Evolutionary conservation across 2,113 vertebrate species (phyloP), one percentile per base, ranked within the genome.

Genomic region (Crotalus viridis): DNA sequence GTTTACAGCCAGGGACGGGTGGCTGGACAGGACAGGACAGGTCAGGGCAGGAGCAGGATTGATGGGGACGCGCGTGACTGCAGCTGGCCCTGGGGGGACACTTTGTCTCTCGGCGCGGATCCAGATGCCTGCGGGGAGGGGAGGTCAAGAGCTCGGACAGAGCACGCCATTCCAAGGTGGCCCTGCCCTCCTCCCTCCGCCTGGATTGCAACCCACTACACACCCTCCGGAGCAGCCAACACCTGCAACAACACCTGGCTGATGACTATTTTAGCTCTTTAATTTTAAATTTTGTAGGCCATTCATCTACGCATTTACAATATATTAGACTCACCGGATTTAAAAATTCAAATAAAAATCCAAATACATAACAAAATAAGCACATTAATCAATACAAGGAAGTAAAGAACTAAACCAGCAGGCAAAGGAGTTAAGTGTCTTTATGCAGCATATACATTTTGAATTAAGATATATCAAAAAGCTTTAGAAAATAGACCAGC

Each of bases 1-100:
- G 90, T 93, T 93, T 93, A 91, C 90, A 89, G 52, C 88, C 64
- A n/a, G 46, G 26, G 57, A 69, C 28, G n/a, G 57, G 1, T 26
- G 8, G 33, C 12, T 51, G 92, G 92, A 86, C 92, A 90, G 88
- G 92, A 86, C 92, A 90, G 88, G 74, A 86, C 92, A 90, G 88
- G 74, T 61, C 88, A 89, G 54, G 88, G 39, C 92, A 48, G 2
- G 52, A 51, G 43, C 33, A 48, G 54, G 92, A 89, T 85, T 51
- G 92, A 90, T 93, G 56, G 88, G 90, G 43, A 69, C 24, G 17
- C 22, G 54, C 13, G 46, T 88, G 64, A 52, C 43, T 17, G 9
- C 17, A 24, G 52, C 10, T 2, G 10, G 61, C 46, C 69, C 43
- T 33, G 7, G 57, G 91, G 52, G 64, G 55, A 39, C 15, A 15